Percentiles rank a stretch among this genome's conserved stretches.
These are phyloP conservation scores for Cairina moschata DNA, from an alignment of 2,113 vertebrate species.

Conservation along the genomic window DNA sequence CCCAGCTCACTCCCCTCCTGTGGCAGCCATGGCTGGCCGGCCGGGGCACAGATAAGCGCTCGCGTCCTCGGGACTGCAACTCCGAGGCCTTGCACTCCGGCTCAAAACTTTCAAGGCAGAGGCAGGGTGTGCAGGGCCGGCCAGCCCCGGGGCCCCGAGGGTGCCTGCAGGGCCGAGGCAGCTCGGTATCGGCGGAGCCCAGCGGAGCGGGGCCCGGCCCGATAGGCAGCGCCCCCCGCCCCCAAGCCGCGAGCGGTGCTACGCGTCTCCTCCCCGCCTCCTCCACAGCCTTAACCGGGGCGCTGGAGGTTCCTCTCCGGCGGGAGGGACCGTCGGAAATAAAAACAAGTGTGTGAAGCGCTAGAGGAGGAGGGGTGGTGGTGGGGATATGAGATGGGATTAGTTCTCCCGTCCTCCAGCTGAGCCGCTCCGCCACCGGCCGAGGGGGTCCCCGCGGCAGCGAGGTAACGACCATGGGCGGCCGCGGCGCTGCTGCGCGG, in stretches of 20 bases:
- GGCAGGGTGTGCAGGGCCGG: background rate
- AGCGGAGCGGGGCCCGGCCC: no score
- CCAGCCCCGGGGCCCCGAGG: background rate
- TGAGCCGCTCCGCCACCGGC: background rate
- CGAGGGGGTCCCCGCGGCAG: background rate
- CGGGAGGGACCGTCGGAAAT: background rate
- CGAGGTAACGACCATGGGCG: background rate
- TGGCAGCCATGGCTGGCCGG: background rate
- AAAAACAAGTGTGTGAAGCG: background rate
- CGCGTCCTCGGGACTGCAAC: background rate
- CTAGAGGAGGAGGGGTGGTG: background rate
- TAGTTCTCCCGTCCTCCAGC: background rate
- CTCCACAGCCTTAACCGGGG: background rate
- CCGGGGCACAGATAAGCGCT: accelerated
- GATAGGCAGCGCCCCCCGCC: background rate
- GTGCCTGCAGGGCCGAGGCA: background rate
- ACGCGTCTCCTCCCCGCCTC: slow-evolving; percentile 17
- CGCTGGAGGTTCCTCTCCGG: background rate
- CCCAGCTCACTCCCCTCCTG: background rate
- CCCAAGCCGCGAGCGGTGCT: background rate
- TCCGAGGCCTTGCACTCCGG: background rate
- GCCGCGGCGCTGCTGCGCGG: background rate
- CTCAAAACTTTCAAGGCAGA: no score
- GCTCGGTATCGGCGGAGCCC: background rate
- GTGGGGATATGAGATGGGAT: no score